Base-by-base conservation (phyloP, 2,113 vertebrate genomes). In the Emydocephalus ijimae region DNA sequence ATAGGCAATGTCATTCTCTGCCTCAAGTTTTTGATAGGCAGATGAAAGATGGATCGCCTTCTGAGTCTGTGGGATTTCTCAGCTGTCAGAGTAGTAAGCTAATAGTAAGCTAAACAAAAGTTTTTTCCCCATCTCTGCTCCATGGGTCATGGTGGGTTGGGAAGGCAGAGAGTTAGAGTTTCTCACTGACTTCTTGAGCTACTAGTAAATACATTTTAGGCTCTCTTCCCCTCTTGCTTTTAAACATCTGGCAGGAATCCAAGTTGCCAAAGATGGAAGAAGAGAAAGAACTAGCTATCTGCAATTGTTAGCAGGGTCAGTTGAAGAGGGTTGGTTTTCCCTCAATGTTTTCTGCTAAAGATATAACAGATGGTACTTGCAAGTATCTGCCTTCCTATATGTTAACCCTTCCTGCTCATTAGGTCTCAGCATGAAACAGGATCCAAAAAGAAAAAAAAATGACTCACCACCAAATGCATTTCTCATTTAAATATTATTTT, bases 91-190 rank as follows among this genome's bases (percentile, higher is more conserved):
- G n/a, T 93, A 94, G 2, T 95, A 97, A 97, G 92, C 94, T 97
- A 97, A 29, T 94, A 94, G 24, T 95, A 97, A 97, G 92, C 94
- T 97, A 97, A 97, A 97, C 95, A 96, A 95, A 97, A 96, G 95
- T 93, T 95, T 95, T 24, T 95, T 96, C 95, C 96, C 93, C 94
- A 90, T 89, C 90, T 93, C 88, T 87, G 93, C 95, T 93, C 94
- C 93, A 89, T 96, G 93, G 91, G 88, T 96, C 95, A 94, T 7
- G 89, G 90, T 43, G 88, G 93, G 34, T 52, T 39, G 39, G 87
- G 87, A 56, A 43, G 64, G 48, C 50, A 74, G 50, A 24, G 52
- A 81, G 29, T 39, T 26, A 57, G 61, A 92, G 50, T 89, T 81
- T 88, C 87, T 55, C 50, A 43, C 23, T 23, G 9, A 10, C 39